Conservation (phyloP, 2,113 vertebrate species). For the Gallinago media region DNA sequence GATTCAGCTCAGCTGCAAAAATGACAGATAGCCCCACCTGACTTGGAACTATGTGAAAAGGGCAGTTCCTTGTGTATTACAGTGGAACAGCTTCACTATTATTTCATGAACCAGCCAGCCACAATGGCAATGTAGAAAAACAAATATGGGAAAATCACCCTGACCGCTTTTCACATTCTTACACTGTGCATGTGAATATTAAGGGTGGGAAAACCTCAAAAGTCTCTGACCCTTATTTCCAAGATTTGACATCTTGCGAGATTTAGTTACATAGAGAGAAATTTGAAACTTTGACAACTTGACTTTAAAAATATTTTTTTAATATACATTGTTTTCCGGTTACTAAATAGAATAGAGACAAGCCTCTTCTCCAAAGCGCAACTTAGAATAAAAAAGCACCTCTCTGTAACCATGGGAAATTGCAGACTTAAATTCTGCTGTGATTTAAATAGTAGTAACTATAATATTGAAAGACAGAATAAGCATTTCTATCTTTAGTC, state of each 20-base stretch:
- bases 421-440: background rate
- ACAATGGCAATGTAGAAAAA: background rate
- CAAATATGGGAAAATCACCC: conserved; percentile 46
- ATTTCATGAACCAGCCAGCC: conserved; percentile 10
- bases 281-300: conserved; percentile 25
- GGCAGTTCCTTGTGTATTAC: background rate
- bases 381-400: background rate
- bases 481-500: background rate
- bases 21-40: background rate
- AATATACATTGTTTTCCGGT: background rate
- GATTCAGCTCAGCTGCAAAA: background rate
- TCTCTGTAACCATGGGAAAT: background rate
- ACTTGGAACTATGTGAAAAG: background rate
- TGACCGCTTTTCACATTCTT: background rate
- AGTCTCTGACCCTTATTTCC: conserved; percentile 54
- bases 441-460: background rate
- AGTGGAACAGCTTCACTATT: background rate
- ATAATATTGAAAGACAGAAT: background rate
- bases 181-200: conserved; percentile 36
- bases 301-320: conserved; percentile 1
- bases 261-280: background rate
- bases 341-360: background rate
- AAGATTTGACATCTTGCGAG: background rate
- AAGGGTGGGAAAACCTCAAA: conserved; percentile 57
- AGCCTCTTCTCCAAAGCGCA: background rate